These are phyloP conservation scores for Malurus cyaneus DNA, from an alignment of 2,113 vertebrate species.

Conservation along the genomic window DNA sequence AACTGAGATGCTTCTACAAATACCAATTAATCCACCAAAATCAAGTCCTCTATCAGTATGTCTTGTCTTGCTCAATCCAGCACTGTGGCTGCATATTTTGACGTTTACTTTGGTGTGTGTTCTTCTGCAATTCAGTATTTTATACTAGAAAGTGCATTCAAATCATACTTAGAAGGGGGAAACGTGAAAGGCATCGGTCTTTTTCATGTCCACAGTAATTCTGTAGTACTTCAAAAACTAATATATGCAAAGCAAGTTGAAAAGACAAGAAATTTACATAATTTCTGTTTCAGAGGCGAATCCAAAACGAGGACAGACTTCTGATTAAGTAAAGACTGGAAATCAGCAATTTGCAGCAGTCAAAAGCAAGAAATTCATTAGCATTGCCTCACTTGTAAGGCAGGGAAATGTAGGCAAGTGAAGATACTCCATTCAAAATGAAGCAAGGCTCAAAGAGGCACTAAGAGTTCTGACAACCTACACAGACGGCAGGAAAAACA, in stretches of 20 bases:
- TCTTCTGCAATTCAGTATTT: background rate
- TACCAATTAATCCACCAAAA: background rate
- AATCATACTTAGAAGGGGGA: background rate
- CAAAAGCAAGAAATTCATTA: background rate
- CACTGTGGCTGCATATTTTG: background rate
- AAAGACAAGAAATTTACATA: background rate
- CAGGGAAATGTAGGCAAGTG: background rate
- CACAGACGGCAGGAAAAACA: background rate
- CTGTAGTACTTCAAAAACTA: background rate
- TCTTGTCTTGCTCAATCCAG: background rate
- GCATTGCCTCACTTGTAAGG: background rate
- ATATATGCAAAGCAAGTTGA: background rate
- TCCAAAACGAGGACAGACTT: background rate
- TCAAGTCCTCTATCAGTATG: accelerated
- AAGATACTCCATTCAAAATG: background rate
- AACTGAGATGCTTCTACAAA: background rate
- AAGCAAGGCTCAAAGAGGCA: background rate
- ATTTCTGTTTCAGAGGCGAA: background rate
- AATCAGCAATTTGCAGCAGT: accelerated
- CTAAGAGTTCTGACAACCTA: background rate
- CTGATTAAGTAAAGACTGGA: background rate
- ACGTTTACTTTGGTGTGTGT: accelerated
- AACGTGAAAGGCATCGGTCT: accelerated
- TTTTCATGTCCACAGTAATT: background rate
- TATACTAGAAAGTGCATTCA: background rate